Conservation (phyloP, 2,888 invertebrate species). For the Dynastes hyllus region DNA sequence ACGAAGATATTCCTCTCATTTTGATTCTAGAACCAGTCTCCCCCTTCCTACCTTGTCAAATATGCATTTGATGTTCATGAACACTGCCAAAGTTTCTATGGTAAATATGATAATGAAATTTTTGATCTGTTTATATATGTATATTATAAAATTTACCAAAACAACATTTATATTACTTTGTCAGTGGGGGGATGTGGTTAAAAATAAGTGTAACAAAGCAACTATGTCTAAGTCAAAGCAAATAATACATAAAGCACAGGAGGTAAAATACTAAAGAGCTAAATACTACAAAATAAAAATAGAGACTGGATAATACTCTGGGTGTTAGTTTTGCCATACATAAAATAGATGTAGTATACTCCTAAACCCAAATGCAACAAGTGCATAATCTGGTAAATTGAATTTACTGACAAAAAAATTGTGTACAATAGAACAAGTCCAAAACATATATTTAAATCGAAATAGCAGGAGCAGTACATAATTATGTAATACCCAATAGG, state of each 20-base stretch:
- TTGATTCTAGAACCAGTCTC: slow-evolving; percentile 67
- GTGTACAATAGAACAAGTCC: slow-evolving; percentile 53
- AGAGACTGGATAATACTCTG: slow-evolving; percentile 69
- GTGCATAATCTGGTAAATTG: slow-evolving; percentile 52
- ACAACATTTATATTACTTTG: slow-evolving; percentile 46
- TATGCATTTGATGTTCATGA: slow-evolving; percentile 23
- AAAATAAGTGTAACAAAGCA: slow-evolving; percentile 51
- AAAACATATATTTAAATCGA: slow-evolving; percentile 51
- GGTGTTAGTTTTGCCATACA: slow-evolving; percentile 69
- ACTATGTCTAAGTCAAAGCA: slow-evolving; percentile 55
- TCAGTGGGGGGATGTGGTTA: slow-evolving; percentile 60
- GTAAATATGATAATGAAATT: slow-evolving; percentile 12
- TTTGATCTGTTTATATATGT: not conserved
- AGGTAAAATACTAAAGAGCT: slow-evolving; percentile 62
- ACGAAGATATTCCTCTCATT: slow-evolving; percentile 58
- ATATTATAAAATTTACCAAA: not conserved
- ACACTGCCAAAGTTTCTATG: slow-evolving; percentile 48
- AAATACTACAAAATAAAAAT: slow-evolving; percentile 63
- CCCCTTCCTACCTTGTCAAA: slow-evolving; percentile 69
- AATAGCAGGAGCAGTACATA: slow-evolving; percentile 40
- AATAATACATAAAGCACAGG: slow-evolving; percentile 61
- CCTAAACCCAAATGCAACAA: slow-evolving; percentile 53
- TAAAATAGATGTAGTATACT: slow-evolving; percentile 61
- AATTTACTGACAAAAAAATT: not conserved
- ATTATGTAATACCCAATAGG: slow-evolving; percentile 44